Evolutionary conservation across 2,797 vertebrate species (phyloP), one percentile per base, ranked within the genome.

Genomic region (Neosalanx taihuensis): DNA sequence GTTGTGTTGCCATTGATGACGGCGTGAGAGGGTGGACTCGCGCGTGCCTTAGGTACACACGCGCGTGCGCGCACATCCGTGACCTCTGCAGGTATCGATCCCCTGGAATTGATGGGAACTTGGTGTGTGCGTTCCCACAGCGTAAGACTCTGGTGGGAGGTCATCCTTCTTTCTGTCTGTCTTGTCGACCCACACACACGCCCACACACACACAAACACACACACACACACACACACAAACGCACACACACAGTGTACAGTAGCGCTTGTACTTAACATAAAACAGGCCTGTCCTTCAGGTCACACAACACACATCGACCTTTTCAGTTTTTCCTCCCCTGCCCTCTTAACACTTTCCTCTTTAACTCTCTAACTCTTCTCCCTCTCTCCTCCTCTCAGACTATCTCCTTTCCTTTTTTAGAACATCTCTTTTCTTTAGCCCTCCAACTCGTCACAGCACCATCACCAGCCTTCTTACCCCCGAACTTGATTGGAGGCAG

Each of bases 61-160:
- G 63, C 5, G 23, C 23, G n/a, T n/a, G 23, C 23, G 23, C 1
- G 51, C 46, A 41, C 76, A 82, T 80, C 78, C 58, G 29, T 76
- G 80, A 88, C 85, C 84, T 86, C 74, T 78, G 29, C 76, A 78
- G 74, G 67, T 80, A 88, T 85, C 33, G 84, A 86, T 84, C 66
- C 51, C 51, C 64, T 49, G 61, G 59, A 65, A 71, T 80, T 71
- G 72, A 85, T 71, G 73, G 75, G 77, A 78, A 74, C 81, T 76
- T 68, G 75, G 46, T 77, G 74, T 73, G 60, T 70, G 46, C 79
- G 71, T 84, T 46, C 41, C 81, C 73, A 79, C 79, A 80, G 80
- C 74, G 75, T 66, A 71, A 62, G 74, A 57, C 64, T 76, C 77
- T 80, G 78, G 77, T 77, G 72, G 78, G 76, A 67, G 76, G 73